Percentiles rank a stretch among this genome's conserved stretches.
Evolutionary conservation across 2,888 invertebrate species (phyloP).

Genomic region (Drosophila siamana): DNA sequence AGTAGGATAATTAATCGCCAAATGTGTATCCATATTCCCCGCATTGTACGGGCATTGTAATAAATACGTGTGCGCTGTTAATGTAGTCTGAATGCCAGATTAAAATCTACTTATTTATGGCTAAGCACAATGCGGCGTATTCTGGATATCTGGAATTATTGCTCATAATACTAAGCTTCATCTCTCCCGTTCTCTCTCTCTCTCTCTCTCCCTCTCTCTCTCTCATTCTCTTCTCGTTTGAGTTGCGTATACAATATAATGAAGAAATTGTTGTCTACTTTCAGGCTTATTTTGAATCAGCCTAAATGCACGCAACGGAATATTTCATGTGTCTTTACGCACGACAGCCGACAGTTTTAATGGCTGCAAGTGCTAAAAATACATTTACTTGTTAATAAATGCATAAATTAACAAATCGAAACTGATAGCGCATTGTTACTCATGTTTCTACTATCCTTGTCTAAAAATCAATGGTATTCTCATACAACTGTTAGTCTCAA

Average conservation of each 20-base stretch:
- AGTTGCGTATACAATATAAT: background rate
- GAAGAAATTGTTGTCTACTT: constrained; percentile 13
- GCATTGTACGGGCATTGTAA: background rate
- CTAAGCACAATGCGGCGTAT: background rate
- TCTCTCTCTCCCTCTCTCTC: background rate
- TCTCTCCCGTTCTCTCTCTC: background rate
- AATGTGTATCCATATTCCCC: background rate
- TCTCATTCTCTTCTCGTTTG: too few species aligned
- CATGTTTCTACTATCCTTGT: background rate
- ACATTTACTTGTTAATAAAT: background rate
- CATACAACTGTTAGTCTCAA: too few species aligned
- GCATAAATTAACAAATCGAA: background rate
- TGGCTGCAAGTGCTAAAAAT: background rate
- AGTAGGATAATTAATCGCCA: constrained; percentile 24
- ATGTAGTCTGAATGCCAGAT: background rate
- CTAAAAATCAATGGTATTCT: constrained; percentile 21
- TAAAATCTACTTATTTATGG: constrained; percentile 6
- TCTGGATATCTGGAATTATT: background rate
- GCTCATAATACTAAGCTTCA: background rate
- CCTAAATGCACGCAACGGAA: constrained; percentile 20
- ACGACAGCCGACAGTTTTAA: background rate
- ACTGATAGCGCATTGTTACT: background rate
- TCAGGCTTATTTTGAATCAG: background rate
- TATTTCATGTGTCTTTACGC: background rate
- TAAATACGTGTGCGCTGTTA: background rate